phyloP scores from a whole-genome alignment of 2,888 invertebrate genomes.

The Polydrusus cervinus region DNA sequence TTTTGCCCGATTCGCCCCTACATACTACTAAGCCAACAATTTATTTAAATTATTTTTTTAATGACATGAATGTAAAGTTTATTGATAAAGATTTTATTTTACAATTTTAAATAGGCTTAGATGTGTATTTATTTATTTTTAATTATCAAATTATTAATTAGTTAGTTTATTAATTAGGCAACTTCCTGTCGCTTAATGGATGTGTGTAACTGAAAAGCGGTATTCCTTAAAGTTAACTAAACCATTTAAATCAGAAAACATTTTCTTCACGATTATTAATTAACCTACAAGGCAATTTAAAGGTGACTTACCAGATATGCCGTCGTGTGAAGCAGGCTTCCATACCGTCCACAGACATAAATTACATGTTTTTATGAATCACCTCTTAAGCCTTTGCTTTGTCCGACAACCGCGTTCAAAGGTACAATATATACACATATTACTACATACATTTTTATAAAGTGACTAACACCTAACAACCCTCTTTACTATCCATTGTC shows the following conservation, averaged over 20 bases:
- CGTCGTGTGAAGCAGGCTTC: slow-evolving; percentile 22
- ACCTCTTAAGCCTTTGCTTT: slow-evolving; percentile 11
- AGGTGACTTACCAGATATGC: slow-evolving; percentile 22
- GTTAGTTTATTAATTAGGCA: background rate
- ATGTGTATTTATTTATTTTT: background rate
- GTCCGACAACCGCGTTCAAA: background rate
- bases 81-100: no score
- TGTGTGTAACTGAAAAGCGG: background rate
- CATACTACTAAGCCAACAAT: no score
- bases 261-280: slow-evolving; percentile 14
- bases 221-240: background rate
- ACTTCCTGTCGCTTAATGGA: background rate
- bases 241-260: background rate
- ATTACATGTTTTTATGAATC: slow-evolving; percentile 25
- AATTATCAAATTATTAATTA: background rate
- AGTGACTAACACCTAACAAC: no score
- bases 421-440: background rate
- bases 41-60: no score
- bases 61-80: no score
- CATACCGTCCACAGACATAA: slow-evolving; percentile 35
- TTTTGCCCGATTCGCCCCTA: no score
- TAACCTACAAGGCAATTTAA: slow-evolving; percentile 6
- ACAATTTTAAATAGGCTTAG: no score
- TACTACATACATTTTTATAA: background rate
- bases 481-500: no score